Base-by-base conservation (phyloP, 1,140 invertebrate species). In the Sweltsa coloradensis region DNA sequence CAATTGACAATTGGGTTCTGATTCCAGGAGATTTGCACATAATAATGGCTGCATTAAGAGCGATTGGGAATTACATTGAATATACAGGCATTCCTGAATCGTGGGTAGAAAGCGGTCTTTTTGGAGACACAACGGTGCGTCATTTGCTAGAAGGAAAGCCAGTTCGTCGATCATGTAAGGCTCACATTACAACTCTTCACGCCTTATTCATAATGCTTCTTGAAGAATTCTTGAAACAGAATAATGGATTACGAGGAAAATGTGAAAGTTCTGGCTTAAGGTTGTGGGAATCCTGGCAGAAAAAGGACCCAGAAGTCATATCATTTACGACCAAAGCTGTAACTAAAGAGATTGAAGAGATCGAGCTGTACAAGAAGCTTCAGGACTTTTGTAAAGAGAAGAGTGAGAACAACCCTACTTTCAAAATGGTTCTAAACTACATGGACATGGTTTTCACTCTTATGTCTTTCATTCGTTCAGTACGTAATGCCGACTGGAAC, bases 1-100 rank as follows among this genome's bases (percentile, higher is more conserved):
- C 7, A 5, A 9, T 2, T 19, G 13, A 44, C 18, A 44, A 44
- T 26, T 44, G 42, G n/a, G 42, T 31, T n/a, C n/a, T 25, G 13
- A 2, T 44, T 14, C 42, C 42, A 31, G 42, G 22, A 44, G 42
- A 44, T 26, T 26, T 31, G 26, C 42, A 25, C 19, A 44, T 44
- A 22, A 44, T 34, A 34, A 44, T 44, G 3, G 26, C 42, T 2
- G 25, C 25, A 9, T 26, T 44, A 13, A 22, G 7, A 44, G 9
- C 42, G 2, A 44, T 44, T 24, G 42, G 5, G 11, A 44, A 31
- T 5, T 25, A 44, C 9, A 44, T 44, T 44, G 42, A 44, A 13
- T 34, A 22, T 13, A 24, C 22, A 13, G 42, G 42, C 14, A 44
- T 44, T 25, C 42, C 42, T 34, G 19, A 44, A 3, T 26, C 29